A percentile compares a stretch with the other conserved stretches of the same genome.
Evolutionary conservation across 1,140 invertebrate species (phyloP).

Genomic region (Papilio dardanus): DNA sequence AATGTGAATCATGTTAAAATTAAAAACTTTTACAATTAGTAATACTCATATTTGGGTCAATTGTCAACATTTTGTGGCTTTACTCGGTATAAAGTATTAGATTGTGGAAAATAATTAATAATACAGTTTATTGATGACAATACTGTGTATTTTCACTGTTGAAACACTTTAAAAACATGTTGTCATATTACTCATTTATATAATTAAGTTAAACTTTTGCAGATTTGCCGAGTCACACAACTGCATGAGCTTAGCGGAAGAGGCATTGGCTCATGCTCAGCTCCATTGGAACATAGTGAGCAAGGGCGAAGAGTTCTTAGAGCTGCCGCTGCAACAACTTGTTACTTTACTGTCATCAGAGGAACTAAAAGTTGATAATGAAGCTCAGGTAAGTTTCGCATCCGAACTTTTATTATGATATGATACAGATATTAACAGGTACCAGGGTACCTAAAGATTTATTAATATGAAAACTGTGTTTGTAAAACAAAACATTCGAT

Average conservation of each 20-base stretch:
- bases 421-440: no score
- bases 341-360: conserved; percentile 93
- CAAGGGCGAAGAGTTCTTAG: conserved; percentile 94
- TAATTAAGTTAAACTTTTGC: conserved; percentile 43
- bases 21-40: not conserved
- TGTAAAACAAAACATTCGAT: not conserved
- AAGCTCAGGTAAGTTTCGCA: conserved; percentile 90
- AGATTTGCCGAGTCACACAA: conserved; percentile 97
- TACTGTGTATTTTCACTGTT: not conserved
- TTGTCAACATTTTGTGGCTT: not conserved
- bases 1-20: not conserved
- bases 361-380: conserved; percentile 94
- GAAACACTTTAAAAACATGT: no score
- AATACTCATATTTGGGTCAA: not conserved
- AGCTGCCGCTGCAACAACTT: conserved; percentile 91
- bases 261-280: conserved; percentile 93
- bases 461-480: not conserved
- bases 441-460: no score
- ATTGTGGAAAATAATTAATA: not conserved
- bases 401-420: no score
- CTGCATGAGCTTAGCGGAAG: conserved; percentile 90
- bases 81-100: not conserved
- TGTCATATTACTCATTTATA: no score
- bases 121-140: no score
- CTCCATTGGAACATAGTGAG: conserved; percentile 93